Percentiles rank a stretch among this genome's conserved stretches.
Conservation (phyloP, 2,113 vertebrate genomes). For the Manacus vitellinus region DNA sequence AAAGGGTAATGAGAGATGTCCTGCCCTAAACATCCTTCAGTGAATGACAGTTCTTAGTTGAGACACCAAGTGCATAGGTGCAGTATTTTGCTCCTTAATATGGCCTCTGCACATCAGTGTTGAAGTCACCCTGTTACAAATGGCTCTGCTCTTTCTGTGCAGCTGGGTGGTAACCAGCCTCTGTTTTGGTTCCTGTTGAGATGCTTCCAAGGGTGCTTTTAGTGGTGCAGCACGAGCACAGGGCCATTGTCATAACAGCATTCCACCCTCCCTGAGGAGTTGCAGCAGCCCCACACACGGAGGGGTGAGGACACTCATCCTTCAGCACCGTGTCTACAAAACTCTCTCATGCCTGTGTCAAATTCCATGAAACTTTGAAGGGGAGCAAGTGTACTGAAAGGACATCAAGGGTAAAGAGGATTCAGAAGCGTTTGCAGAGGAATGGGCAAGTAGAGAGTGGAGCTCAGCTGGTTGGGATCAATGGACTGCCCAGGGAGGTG, state of each 20-base stretch:
- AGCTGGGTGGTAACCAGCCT: not conserved
- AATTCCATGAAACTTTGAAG: not conserved
- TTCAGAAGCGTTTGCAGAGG: not conserved
- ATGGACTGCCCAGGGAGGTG: not conserved
- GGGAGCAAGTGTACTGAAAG: not conserved
- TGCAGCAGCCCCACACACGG: not conserved
- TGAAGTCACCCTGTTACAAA: not conserved
- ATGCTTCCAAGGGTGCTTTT: slow-evolving; percentile 42
- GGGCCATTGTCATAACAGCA: slow-evolving; percentile 53
- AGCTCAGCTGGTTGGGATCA: not conserved
- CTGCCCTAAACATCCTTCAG: not conserved
- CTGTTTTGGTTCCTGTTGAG: not conserved
- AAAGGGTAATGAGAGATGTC: not conserved
- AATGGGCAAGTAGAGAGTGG: not conserved
- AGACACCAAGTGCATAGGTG: not conserved
- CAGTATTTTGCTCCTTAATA: not conserved
- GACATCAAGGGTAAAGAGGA: not conserved
- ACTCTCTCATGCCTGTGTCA: not conserved
- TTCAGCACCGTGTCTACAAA: not conserved
- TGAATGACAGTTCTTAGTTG: not conserved
- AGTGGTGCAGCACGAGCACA: not conserved
- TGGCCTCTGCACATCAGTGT: not conserved
- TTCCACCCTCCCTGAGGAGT: not conserved
- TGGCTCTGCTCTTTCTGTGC: not conserved
- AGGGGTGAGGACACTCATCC: not conserved